A percentile compares a stretch with the other conserved stretches of the same genome.
Evolutionary conservation across 2,113 vertebrate genomes (phyloP).

Genomic region (Embiotoca jacksoni): DNA sequence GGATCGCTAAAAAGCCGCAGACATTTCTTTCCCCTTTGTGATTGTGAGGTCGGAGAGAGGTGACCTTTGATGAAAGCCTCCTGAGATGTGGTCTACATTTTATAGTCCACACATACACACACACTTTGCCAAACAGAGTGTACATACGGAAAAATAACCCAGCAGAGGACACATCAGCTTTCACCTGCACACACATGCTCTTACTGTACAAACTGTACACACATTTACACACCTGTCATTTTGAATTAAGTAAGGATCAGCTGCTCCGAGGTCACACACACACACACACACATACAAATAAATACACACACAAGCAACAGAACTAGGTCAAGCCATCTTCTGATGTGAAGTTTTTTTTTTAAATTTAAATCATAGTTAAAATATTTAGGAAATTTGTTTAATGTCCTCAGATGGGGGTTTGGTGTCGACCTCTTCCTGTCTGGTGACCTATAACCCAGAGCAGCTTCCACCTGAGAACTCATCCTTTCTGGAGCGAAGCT

Average conservation of each 20-base stretch:
- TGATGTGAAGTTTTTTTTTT: neutral
- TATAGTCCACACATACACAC: neutral
- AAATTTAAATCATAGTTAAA: neutral
- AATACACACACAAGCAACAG: neutral
- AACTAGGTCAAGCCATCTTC: neutral
- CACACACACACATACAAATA: too few species aligned
- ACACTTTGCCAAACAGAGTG: neutral
- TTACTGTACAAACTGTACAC: constrained; percentile 16
- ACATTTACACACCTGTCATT: constrained; percentile 24
- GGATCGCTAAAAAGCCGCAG: neutral
- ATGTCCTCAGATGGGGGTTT: constrained; percentile 39
- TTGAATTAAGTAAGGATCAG: constrained; percentile 25
- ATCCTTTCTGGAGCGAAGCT: constrained; percentile 86
- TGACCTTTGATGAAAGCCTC: constrained; percentile 72
- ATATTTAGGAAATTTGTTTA: neutral
- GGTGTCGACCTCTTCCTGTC: constrained; percentile 11
- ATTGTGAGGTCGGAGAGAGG: constrained; percentile 20
- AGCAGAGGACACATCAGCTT: neutral
- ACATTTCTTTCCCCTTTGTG: constrained; percentile 1
- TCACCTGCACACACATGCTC: constrained; percentile 6
- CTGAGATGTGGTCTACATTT: constrained; percentile 38
- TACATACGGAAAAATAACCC: neutral
- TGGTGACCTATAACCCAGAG: constrained; percentile 65
- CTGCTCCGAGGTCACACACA: neutral
- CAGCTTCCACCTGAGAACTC: constrained; percentile 85